Conservation (phyloP, 2,113 vertebrate species). For the Brienomyrus brachyistius region DNA sequence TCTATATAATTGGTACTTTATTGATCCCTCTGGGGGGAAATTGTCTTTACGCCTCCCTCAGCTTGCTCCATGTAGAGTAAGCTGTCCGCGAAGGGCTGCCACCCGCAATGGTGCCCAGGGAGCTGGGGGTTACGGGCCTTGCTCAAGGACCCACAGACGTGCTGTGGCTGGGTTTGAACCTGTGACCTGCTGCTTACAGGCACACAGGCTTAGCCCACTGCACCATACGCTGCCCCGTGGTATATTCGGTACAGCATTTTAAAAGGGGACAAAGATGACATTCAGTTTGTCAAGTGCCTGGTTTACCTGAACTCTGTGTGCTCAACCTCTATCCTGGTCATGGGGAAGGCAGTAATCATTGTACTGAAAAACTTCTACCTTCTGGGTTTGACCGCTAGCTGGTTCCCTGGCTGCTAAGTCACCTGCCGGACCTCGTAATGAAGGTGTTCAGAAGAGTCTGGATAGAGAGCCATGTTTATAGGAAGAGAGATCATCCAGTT, state of each 20-base stretch:
- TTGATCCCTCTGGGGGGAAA: too few species aligned
- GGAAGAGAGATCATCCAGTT: background rate
- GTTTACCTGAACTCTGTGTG: background rate
- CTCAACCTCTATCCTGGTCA: background rate
- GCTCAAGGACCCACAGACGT: too few species aligned
- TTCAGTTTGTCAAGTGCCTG: background rate
- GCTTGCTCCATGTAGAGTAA: too few species aligned
- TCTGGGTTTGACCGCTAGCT: background rate
- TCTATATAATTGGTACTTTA: too few species aligned
- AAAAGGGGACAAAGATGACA: background rate
- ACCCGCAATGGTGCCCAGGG: too few species aligned
- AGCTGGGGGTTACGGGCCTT: too few species aligned
- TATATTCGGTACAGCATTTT: background rate
- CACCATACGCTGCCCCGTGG: too few species aligned
- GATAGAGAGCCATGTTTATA: background rate
- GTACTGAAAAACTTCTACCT: background rate
- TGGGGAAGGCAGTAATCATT: background rate
- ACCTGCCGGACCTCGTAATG: background rate
- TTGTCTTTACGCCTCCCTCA: too few species aligned
- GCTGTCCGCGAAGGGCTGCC: too few species aligned
- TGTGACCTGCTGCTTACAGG: too few species aligned
- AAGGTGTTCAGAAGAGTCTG: background rate
- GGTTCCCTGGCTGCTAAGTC: background rate
- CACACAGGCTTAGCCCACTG: too few species aligned
- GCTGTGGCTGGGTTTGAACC: too few species aligned